A percentile compares a stretch with the other conserved stretches of the same genome.
Conservation (phyloP, 2,888 invertebrate genomes). For the Oconnorella tubifera region DNA sequence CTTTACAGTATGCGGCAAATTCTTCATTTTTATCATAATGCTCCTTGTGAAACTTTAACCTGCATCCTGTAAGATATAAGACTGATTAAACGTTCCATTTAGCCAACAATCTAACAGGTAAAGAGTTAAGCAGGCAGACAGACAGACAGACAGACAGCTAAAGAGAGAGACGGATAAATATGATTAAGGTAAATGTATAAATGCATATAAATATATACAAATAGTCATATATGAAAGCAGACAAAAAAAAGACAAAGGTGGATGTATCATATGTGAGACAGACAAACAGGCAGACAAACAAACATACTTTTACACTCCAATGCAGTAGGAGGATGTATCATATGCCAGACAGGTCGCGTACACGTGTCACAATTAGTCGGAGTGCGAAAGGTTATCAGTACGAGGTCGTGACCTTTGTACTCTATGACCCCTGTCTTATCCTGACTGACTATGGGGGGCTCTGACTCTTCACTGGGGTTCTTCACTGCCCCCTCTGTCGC, state of each 20-base stretch:
- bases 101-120: too few species aligned
- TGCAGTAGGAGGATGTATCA: constrained; percentile 95
- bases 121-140: too few species aligned
- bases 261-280: too few species aligned
- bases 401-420: constrained; percentile 91
- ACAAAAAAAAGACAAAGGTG: too few species aligned
- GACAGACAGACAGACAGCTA: too few species aligned
- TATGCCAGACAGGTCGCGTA: constrained; percentile 92
- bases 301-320: constrained; percentile 89
- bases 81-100: too few species aligned
- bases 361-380: constrained; percentile 97
- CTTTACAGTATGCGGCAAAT: constrained; percentile 86
- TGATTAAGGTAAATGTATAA: too few species aligned
- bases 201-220: too few species aligned
- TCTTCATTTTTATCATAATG: constrained; percentile 83
- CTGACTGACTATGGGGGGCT: constrained; percentile 18
- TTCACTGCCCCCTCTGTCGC: constrained; percentile 86
- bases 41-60: constrained; percentile 95
- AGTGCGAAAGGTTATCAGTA: constrained; percentile 94
- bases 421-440: constrained; percentile 59
- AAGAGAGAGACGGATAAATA: too few species aligned
- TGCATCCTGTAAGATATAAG: constrained; percentile 78
- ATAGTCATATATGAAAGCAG: too few species aligned
- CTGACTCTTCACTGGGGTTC: constrained; percentile 55
- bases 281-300: too few species aligned